Evolutionary conservation across 2,888 invertebrate genomes (phyloP), one percentile per base, ranked within the genome.

Genomic region (Drosophila prolongata): DNA sequence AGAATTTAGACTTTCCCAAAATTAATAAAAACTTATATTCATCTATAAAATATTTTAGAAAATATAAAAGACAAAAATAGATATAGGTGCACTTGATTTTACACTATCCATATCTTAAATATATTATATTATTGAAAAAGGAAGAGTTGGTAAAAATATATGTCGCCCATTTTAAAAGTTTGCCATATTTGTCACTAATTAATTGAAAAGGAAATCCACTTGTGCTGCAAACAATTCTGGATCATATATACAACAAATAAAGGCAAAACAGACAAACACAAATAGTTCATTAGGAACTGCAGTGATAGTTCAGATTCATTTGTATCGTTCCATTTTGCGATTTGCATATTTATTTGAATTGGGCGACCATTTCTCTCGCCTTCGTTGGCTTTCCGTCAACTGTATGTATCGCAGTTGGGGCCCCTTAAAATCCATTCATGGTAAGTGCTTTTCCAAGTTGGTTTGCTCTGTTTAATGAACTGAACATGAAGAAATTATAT

Each of bases 391-490:
- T 49, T 35, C 30, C 44, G 24, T 30, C 40, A 58, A 19, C 27
- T 52, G 50, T 52, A 24, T 71, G 50, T 52, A 24, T 71, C 13
- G 35, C n/a, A 52, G 52, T 16, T 38, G 65, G 46, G 46, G 35
- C 46, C 37, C 66, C 66, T 42, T 14, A 62, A 53, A 49, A 44
- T 58, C 30, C 67, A 68, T 50, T 55, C 57, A 46, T 60, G 76
- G 61, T 59, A 68, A 78, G 65, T 68, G 76, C 68, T 72, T 68
- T 54, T 65, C 58, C 68, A 64, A 68, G 55, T 74, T 60, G 75
- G 75, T 69, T 75, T 70, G 81, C 76, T 82, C 66, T 77, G 88
- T 77, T 85, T 85, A 85, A 85, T 87, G 86, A 85, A 85, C 85
- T 85, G 85, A 61, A 71, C 67, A 86, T 71, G 72, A 69, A 78